A percentile compares a stretch with the other conserved stretches of the same genome.
These are phyloP conservation scores for Pseudolycoriella hygida DNA, from an alignment of 2,888 invertebrate species.

Conservation along the genomic window DNA sequence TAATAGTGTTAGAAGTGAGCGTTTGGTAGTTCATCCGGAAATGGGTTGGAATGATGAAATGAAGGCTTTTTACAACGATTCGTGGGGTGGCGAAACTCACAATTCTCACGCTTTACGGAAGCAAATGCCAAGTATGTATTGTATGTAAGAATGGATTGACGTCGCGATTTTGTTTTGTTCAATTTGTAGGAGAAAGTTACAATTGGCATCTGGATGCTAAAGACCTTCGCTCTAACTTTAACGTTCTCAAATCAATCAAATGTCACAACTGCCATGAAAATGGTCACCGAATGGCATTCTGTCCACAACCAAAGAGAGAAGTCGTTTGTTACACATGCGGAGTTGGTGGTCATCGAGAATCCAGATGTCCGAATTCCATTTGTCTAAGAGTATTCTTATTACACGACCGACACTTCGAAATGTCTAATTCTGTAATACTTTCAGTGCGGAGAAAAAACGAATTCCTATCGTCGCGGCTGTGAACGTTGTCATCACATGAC, in stretches of 20 bases:
- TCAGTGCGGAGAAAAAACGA: conserved; percentile 47
- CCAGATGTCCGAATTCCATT: conserved; percentile 47
- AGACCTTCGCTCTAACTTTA: neutral
- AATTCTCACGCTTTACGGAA: conserved; percentile 37
- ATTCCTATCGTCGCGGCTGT: conserved; percentile 39
- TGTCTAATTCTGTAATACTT: conserved; percentile 15
- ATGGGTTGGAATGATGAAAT: conserved; percentile 33
- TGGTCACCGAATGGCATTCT: conserved; percentile 43
- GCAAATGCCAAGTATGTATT: conserved; percentile 42
- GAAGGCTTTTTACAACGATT: conserved; percentile 45
- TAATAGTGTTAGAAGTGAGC: neutral
- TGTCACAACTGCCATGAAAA: conserved; percentile 45
- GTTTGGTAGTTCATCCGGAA: conserved; percentile 9
- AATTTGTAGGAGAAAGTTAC: neutral
- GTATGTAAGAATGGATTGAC: neutral
- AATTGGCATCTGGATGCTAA: conserved; percentile 1
- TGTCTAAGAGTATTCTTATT: conserved; percentile 43
- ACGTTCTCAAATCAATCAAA: no score
- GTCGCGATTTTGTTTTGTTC: no score
- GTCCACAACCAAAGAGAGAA: conserved; percentile 36
- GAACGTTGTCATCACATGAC: conserved; percentile 35
- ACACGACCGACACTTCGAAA: no score
- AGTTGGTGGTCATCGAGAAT: conserved; percentile 40
- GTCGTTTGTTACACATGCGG: conserved; percentile 51
- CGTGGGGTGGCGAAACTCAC: conserved; percentile 46